Evolutionary conservation across 2,113 vertebrate species (phyloP).

Genomic region (Progne subis): DNA sequence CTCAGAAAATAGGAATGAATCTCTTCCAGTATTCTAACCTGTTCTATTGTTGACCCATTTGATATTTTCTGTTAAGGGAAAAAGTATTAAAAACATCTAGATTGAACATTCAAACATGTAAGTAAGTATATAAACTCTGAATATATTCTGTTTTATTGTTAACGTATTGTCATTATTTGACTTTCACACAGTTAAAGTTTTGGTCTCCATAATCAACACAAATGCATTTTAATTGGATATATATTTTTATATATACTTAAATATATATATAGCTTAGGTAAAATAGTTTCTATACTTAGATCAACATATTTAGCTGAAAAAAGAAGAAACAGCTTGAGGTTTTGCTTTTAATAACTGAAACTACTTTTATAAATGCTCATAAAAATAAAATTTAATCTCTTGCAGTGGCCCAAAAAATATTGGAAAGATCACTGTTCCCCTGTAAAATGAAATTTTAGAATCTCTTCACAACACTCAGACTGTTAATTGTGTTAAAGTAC

Average conservation of each 20-base stretch:
- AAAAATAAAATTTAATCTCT: neutral
- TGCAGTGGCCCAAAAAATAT: neutral
- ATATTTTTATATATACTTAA: neutral
- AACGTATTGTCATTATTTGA: neutral
- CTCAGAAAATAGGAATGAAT: neutral
- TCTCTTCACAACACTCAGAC: neutral
- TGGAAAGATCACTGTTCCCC: neutral
- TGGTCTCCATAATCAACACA: neutral
- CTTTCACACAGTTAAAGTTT: neutral
- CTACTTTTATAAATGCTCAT: neutral
- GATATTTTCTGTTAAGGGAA: neutral
- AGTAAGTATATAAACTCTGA: neutral
- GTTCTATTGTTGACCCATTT: neutral
- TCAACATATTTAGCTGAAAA: neutral
- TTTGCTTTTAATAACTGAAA: neutral
- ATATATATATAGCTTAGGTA: neutral
- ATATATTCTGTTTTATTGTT: neutral
- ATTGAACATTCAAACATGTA: neutral
- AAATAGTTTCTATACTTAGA: neutral
- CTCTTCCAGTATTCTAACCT: neutral
- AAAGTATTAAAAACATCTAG: neutral
- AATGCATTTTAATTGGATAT: neutral
- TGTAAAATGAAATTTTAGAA: neutral
- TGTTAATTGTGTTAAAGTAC: constrained; percentile 32
- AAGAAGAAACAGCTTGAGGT: neutral